Percentiles rank a stretch among this genome's conserved stretches.
phyloP scores from a whole-genome alignment of 2,797 vertebrate species.

The Scleropages formosus region DNA sequence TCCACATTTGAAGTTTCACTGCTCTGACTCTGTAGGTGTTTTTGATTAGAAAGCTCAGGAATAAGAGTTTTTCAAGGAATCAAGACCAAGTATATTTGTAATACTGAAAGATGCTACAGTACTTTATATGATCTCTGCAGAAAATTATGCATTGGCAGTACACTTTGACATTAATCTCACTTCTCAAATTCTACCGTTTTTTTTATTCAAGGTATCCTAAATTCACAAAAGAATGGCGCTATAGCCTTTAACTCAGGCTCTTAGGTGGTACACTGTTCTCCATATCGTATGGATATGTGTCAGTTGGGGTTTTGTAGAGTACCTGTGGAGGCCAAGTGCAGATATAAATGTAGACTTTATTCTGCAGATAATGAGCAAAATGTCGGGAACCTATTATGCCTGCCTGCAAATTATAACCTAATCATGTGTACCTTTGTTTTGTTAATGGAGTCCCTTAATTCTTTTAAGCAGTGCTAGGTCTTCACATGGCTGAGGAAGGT shows the following conservation, averaged over 20 bases:
- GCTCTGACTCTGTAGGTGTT: background rate
- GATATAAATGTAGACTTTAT: constrained; percentile 8
- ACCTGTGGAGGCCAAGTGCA: background rate
- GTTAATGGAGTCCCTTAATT: constrained; percentile 10
- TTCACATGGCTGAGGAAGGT: background rate
- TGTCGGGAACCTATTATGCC: background rate
- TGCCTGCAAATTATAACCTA: constrained; percentile 3
- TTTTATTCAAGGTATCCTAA: too few relatives aligned
- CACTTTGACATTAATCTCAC: background rate
- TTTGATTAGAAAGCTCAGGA: background rate
- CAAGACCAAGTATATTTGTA: too few relatives aligned
- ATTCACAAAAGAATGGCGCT: too few relatives aligned
- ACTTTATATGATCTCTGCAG: background rate
- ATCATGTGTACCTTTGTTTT: background rate
- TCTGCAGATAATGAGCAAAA: constrained; percentile 12
- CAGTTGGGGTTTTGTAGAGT: background rate
- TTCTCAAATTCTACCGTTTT: too few relatives aligned
- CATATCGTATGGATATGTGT: background rate
- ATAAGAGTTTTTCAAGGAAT: background rate
- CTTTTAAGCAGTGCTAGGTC: background rate
- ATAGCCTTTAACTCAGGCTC: too few relatives aligned
- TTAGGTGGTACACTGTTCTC: background rate
- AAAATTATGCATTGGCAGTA: background rate
- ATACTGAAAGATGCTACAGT: too few relatives aligned
- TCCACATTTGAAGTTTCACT: constrained; percentile 59